phyloP scores from a whole-genome alignment of 2,797 vertebrate species.

The Meda fulgida region DNA sequence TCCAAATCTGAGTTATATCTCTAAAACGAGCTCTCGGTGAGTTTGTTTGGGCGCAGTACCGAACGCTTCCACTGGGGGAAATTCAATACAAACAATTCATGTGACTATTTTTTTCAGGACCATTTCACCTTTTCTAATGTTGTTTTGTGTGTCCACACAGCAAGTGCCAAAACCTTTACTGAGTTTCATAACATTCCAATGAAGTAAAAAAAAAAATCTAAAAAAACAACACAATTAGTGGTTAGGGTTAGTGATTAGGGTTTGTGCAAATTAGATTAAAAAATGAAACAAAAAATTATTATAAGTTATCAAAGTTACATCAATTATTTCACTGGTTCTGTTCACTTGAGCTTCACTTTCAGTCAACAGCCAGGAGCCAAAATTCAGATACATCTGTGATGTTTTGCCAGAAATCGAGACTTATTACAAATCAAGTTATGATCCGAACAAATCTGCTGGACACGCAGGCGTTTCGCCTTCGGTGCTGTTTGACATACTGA shows the following conservation, averaged over 20 bases:
- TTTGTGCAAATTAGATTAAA: no score
- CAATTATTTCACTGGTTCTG: neutral
- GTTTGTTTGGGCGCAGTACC: neutral
- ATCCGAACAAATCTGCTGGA: neutral
- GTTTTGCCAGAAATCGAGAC: neutral
- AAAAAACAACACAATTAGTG: no score
- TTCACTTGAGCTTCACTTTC: neutral
- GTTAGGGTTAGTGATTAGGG: no score
- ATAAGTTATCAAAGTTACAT: neutral
- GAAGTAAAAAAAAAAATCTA: fast-evolving
- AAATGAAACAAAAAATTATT: no score
- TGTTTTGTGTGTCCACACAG: no score
- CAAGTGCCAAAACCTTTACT: neutral
- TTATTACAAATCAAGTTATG: neutral
- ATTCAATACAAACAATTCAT: neutral
- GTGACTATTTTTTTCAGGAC: no score
- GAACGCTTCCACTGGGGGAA: neutral
- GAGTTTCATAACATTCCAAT: neutral
- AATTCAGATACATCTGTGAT: neutral
- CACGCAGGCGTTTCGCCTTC: neutral
- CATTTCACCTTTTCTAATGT: no score
- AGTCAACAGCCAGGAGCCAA: neutral
- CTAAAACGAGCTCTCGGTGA: neutral
- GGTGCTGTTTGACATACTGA: constrained; percentile 11
- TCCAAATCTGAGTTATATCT: neutral